These are phyloP conservation scores for Eristalis arbustorum DNA, from an alignment of 2,888 invertebrate genomes.

Conservation along the genomic window DNA sequence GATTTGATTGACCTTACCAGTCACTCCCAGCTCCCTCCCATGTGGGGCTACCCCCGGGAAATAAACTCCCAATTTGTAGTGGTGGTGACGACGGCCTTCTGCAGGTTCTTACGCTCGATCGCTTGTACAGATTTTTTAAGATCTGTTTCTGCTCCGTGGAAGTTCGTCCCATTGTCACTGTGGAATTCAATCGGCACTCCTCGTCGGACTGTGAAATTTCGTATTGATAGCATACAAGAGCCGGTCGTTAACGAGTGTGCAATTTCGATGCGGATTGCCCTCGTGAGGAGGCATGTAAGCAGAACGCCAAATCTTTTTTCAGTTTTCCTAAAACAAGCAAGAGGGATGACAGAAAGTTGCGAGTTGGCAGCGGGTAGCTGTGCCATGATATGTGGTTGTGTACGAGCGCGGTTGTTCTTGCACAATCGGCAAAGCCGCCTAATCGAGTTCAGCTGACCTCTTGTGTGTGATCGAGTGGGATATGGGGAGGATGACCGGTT, in stretches of 20 bases:
- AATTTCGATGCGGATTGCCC: not conserved
- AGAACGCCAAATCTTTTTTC: not conserved
- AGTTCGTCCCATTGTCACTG: slow-evolving; percentile 54
- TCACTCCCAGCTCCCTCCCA: slow-evolving; percentile 56
- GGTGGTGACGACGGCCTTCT: not conserved
- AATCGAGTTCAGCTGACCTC: not conserved
- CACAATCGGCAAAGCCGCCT: not conserved
- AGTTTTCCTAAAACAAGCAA: not conserved
- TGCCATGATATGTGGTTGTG: not conserved
- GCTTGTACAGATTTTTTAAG: not conserved
- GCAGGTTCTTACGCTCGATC: slow-evolving; percentile 5
- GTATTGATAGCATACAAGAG: not conserved
- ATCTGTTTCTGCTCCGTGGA: slow-evolving; percentile 24
- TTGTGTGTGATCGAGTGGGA: too few species aligned
- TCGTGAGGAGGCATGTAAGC: not conserved
- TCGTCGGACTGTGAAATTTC: not conserved
- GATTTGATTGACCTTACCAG: slow-evolving; percentile 44
- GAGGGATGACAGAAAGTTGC: not conserved
- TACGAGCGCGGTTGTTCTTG: not conserved
- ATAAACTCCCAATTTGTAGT: slow-evolving; percentile 68
- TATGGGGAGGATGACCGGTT: too few species aligned
- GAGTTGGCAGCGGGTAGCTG: not conserved
- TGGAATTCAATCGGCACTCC: not conserved
- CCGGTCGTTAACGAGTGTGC: not conserved
- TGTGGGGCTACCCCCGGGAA: slow-evolving; percentile 67